These are phyloP conservation scores for Hemitrygon akajei DNA, from an alignment of 2,797 vertebrate species.

Conservation along the genomic window DNA sequence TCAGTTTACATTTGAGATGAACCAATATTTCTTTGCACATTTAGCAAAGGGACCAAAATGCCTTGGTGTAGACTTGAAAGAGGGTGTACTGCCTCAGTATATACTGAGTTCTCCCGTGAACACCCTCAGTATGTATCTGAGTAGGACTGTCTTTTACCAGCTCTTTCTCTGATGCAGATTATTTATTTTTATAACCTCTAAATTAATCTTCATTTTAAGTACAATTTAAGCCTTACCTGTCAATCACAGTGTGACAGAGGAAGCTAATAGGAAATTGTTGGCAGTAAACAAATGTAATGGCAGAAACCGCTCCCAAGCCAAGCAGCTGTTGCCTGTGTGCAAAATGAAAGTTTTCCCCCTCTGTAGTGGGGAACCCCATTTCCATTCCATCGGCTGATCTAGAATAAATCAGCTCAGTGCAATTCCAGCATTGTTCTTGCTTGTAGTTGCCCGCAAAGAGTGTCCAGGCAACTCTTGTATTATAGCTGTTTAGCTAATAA, in stretches of 20 bases:
- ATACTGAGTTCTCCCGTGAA: too few species aligned
- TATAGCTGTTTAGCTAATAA: too few species aligned
- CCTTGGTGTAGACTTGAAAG: too few species aligned
- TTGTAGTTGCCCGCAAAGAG: not conserved
- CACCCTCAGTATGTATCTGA: not conserved
- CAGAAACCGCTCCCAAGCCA: not conserved
- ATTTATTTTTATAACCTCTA: not conserved
- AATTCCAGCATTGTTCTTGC: not conserved
- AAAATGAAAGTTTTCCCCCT: not conserved
- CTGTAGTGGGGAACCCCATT: not conserved
- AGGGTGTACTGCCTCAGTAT: too few species aligned
- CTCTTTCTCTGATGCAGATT: not conserved
- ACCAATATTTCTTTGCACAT: too few species aligned
- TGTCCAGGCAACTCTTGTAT: too few species aligned
- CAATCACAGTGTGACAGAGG: not conserved
- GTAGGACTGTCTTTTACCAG: not conserved
- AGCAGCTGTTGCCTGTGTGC: too few species aligned
- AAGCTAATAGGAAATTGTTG: not conserved
- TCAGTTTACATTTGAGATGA: too few species aligned
- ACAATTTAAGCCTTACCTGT: not conserved
- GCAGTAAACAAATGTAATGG: not conserved
- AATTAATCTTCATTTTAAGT: not conserved
- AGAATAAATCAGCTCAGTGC: not conserved
- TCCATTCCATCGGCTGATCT: not conserved
- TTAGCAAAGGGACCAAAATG: too few species aligned